Conservation (phyloP, 2,797 vertebrate species). For the Sternarchorhynchus goeldii region DNA sequence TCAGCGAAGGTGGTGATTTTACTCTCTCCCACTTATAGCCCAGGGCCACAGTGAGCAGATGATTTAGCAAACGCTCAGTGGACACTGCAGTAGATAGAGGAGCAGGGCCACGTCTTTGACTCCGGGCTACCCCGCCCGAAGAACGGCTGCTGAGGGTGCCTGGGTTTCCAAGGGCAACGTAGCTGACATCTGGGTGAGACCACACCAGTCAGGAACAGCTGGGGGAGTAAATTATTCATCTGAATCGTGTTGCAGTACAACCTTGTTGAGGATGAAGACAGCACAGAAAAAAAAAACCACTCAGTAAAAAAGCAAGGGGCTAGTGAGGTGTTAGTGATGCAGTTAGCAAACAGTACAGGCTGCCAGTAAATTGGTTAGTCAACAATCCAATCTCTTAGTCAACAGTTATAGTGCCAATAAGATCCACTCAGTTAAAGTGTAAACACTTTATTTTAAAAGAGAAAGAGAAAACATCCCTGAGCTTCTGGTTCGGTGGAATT, state of each 20-base stretch:
- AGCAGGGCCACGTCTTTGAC: constrained; percentile 2
- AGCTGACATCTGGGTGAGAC: constrained; percentile 31
- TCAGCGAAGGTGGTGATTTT: constrained; percentile 1
- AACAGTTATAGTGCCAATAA: neutral
- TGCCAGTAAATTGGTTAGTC: neutral
- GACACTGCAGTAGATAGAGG: neutral
- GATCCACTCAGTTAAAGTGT: neutral
- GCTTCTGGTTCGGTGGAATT: neutral
- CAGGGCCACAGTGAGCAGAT: neutral
- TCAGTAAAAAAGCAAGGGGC: constrained; percentile 5
- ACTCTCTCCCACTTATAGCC: neutral
- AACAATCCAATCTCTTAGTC: neutral
- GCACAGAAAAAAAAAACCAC: neutral
- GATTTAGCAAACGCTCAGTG: neutral
- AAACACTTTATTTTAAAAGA: neutral
- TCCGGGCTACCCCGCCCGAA: neutral
- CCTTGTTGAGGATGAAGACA: constrained; percentile 26
- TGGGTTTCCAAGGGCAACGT: constrained; percentile 33
- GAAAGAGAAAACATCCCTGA: neutral
- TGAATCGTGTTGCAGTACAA: constrained; percentile 6
- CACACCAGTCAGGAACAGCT: constrained; percentile 25
- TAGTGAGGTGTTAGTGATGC: neutral
- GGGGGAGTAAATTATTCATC: constrained; percentile 35
- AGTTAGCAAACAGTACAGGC: constrained; percentile 1
- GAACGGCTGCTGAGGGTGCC: constrained; percentile 2